Base-by-base conservation (phyloP, 2,888 invertebrate species). In the Eledona agricola region DNA sequence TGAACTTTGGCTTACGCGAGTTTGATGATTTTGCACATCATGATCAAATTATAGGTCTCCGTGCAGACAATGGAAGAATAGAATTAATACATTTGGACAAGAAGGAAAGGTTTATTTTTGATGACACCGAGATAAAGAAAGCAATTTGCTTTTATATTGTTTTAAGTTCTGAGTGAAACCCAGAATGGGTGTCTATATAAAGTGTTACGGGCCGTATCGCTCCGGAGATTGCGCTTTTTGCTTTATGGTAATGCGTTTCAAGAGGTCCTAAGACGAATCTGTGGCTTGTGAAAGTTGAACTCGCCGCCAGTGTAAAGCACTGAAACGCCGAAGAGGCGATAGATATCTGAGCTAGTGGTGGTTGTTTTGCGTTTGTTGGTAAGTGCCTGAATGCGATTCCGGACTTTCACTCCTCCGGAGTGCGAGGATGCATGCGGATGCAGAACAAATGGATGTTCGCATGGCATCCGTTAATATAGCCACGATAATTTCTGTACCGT, bases 131-230 rank as follows among this genome's bases (percentile, higher is more conserved):
- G 35, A 35, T 35, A 35, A 35, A 22, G 22, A 35, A 35, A 35
- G 35, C 35, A 35, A 35, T 35, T 35, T 35, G 35, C 15, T 11
- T 22, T 35, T 35, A 35, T 20, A 35, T 35, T 35, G 35, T 35
- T 35, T 35, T 22, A 35, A 35, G 12, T 22, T 22, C 12, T 35
- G 22, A 35, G 35, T 35, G 35, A 35, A 35, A 35, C 22, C 22
- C 15, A 35, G 35, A 35, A 35, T 7, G 7, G 35, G 22, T 35
- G 7, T 22, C 29, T 22, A 35, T 35, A 19, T 20, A 9, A 19
- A 10, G 16, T 17, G 17, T 17, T 15, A 31, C 17, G 15, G 16
- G 17, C 15, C 7, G 15, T 31, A 31, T 31, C 17, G n/a, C n/a
- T n/a, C n/a, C n/a, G n/a, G n/a, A 31, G 15, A 12, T 10, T 31